Percentiles rank a stretch among this genome's conserved stretches.
Evolutionary conservation across 1,140 invertebrate genomes (phyloP).

Genomic region (Drosophila fuyamai): DNA sequence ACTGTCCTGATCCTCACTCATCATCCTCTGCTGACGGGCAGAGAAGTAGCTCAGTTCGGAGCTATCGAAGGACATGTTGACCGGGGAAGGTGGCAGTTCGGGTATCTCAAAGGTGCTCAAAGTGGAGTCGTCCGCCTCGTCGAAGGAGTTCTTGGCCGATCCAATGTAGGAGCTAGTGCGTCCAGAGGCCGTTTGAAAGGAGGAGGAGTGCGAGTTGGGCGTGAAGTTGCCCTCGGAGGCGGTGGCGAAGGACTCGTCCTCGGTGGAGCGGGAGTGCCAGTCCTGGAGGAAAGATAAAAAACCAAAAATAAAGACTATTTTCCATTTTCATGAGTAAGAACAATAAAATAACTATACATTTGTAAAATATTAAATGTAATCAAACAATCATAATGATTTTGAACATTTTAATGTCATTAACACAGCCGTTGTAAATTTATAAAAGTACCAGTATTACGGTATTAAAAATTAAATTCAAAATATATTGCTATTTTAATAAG

Average conservation of each 20-base stretch:
- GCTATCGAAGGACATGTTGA: slow-evolving; percentile 82
- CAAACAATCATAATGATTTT: too few species aligned
- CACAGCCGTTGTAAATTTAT: too few species aligned
- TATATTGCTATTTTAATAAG: too few species aligned
- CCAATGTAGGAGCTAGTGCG: slow-evolving; percentile 86
- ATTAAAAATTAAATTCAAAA: too few species aligned
- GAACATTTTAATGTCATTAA: too few species aligned
- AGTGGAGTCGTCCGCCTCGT: slow-evolving; percentile 79
- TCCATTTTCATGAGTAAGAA: too few species aligned
- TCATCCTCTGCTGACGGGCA: slow-evolving; percentile 48
- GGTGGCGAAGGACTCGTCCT: slow-evolving; percentile 88
- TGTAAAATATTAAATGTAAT: too few species aligned
- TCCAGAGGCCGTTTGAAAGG: slow-evolving; percentile 89
- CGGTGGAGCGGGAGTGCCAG: slow-evolving; percentile 84
- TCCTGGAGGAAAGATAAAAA: slow-evolving; percentile 32
- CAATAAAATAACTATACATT: too few species aligned
- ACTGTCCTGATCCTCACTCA: slow-evolving; percentile 65
- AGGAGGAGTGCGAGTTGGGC: slow-evolving; percentile 88
- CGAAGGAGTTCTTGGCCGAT: slow-evolving; percentile 79
- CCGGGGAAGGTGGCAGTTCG: slow-evolving; percentile 65
- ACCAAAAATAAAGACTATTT: too few species aligned
- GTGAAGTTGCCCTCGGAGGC: slow-evolving; percentile 89
- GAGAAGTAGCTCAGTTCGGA: slow-evolving; percentile 78
- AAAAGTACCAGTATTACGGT: too few species aligned
- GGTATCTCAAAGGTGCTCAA: slow-evolving; percentile 74